A percentile compares a stretch with the other conserved stretches of the same genome.
Conservation (phyloP, 2,113 vertebrate species). For the Pimephales promelas region DNA sequence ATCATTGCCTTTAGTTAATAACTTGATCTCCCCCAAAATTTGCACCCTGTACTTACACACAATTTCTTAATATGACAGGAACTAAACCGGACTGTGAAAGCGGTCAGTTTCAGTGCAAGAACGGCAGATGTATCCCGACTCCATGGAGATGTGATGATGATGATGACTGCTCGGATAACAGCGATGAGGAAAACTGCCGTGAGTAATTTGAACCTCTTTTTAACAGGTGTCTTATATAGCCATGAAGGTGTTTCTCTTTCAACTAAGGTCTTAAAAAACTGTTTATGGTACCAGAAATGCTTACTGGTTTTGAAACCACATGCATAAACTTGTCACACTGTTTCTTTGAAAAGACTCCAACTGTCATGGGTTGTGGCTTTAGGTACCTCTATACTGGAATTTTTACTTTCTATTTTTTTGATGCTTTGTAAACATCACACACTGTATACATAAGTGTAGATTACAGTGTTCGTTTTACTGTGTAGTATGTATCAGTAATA, state of each 20-base stretch:
- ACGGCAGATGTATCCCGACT: slow-evolving; percentile 90
- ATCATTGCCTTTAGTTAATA: neutral
- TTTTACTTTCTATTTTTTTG: neutral
- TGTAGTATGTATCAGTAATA: neutral
- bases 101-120: slow-evolving; percentile 91
- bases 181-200: slow-evolving; percentile 95
- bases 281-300: too few relatives aligned
- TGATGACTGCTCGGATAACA: slow-evolving; percentile 94
- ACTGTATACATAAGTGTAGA: neutral
- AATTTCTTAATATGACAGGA: slow-evolving; percentile 65
- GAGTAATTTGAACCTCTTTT: slow-evolving; percentile 72
- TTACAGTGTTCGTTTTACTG: neutral
- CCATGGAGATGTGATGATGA: slow-evolving; percentile 97
- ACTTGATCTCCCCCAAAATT: neutral
- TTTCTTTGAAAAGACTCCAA: neutral
- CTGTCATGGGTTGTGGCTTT: neutral
- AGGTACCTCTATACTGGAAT: neutral
- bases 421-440: neutral
- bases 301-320: neutral
- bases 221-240: neutral
- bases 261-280: too few relatives aligned
- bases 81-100: slow-evolving; percentile 84
- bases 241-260: neutral
- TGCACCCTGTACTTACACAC: neutral
- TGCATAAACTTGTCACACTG: neutral